Percentiles rank a stretch among this genome's conserved stretches.
These are phyloP conservation scores for Didymodactylos carnosus DNA, from an alignment of 2,888 invertebrate species.

Conservation along the genomic window DNA sequence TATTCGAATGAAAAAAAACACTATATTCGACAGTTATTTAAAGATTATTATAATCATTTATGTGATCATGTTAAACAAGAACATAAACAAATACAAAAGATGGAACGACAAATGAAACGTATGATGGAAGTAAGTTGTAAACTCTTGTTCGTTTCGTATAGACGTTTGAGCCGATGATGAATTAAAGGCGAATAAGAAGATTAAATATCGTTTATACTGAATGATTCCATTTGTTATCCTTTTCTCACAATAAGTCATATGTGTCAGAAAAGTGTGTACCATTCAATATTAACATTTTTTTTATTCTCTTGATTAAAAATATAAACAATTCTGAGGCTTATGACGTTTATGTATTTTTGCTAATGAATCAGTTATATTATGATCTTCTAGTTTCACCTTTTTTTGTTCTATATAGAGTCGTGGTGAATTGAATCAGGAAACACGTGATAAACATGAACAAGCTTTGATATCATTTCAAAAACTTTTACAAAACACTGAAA, in stretches of 20 bases:
- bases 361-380: too few species aligned
- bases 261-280: too few species aligned
- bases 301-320: too few species aligned
- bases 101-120: slow-evolving; percentile 66
- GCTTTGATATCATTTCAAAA: slow-evolving; percentile 26
- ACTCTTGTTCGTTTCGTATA: too few species aligned
- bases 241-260: too few species aligned
- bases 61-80: slow-evolving; percentile 61
- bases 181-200: neutral
- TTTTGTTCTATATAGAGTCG: slow-evolving; percentile 47
- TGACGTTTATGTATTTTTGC: too few species aligned
- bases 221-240: too few species aligned
- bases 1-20: slow-evolving; percentile 58
- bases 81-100: slow-evolving; percentile 56
- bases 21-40: slow-evolving; percentile 56
- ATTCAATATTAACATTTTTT: too few species aligned
- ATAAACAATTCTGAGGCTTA: too few species aligned
- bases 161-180: neutral
- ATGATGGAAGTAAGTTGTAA: slow-evolving; percentile 40
- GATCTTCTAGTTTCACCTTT: too few species aligned
- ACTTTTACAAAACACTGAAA: slow-evolving; percentile 22
- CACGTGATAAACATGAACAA: slow-evolving; percentile 50
- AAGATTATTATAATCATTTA: slow-evolving; percentile 66
- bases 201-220: too few species aligned
- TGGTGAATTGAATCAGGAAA: slow-evolving; percentile 71